A percentile compares a stretch with the other conserved stretches of the same genome.
Evolutionary conservation across 2,888 invertebrate species (phyloP).

Genomic region (Fragum sueziense): DNA sequence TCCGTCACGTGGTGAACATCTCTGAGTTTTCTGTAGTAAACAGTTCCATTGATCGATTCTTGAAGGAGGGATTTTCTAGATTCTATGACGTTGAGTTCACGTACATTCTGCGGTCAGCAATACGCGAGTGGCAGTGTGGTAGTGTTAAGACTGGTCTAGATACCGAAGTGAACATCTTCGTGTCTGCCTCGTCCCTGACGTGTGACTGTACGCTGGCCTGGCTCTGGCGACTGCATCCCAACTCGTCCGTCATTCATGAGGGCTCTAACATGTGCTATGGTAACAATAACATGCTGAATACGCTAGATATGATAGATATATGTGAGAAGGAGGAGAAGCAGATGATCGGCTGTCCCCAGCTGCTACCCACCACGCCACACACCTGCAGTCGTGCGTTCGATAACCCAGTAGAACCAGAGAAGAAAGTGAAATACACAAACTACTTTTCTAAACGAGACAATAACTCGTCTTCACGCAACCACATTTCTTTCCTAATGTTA

Average conservation of each 20-base stretch:
- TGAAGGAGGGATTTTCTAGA: slow-evolving; percentile 35
- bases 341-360: slow-evolving; percentile 30
- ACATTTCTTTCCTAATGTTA: background rate
- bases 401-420: slow-evolving; percentile 28
- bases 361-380: slow-evolving; percentile 43
- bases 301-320: slow-evolving; percentile 11
- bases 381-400: slow-evolving; percentile 46
- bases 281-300: background rate
- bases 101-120: slow-evolving; percentile 20
- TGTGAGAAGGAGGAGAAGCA: slow-evolving; percentile 30
- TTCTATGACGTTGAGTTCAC: slow-evolving; percentile 7
- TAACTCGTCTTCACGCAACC: background rate
- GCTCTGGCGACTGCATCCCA: slow-evolving; percentile 33
- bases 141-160: slow-evolving; percentile 10
- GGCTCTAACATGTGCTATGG: slow-evolving; percentile 22
- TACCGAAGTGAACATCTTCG: background rate
- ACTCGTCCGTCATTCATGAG: slow-evolving; percentile 24
- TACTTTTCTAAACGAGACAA: slow-evolving; percentile 28
- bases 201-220: slow-evolving; percentile 49
- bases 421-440: slow-evolving; percentile 46
- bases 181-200: slow-evolving; percentile 19
- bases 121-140: slow-evolving; percentile 54
- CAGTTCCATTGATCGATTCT: slow-evolving; percentile 28
- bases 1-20: slow-evolving; percentile 32
- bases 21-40: slow-evolving; percentile 17